phyloP scores from a whole-genome alignment of 1,140 invertebrate genomes.

The Maconellicoccus hirsutus region DNA sequence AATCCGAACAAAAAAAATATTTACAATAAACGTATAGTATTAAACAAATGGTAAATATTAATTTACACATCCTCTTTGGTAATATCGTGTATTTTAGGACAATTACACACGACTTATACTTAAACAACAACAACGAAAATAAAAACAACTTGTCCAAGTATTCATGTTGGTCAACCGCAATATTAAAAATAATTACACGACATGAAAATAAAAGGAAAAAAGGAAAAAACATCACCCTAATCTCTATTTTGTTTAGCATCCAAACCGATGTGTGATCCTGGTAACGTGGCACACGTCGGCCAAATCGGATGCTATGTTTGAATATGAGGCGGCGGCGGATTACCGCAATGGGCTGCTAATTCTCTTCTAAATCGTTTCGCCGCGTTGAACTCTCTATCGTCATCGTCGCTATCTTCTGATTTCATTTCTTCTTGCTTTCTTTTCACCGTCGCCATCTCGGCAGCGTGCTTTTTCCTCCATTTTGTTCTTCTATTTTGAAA shows the following conservation, averaged over 20 bases:
- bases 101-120: no score
- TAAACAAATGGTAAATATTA: no score
- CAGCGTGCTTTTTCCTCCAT: conserved; percentile 98
- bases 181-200: no score
- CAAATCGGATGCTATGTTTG: conserved; percentile 18
- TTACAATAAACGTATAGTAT: no score
- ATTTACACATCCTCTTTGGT: no score
- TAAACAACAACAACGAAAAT: no score
- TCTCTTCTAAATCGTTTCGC: conserved; percentile 43
- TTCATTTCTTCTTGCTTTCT: conserved; percentile 88
- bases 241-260: neutral
- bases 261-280: conserved; percentile 11
- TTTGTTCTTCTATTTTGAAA: conserved; percentile 99
- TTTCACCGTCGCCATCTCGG: conserved; percentile 96
- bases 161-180: no score
- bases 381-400: conserved; percentile 35
- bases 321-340: neutral
- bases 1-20: no score
- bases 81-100: no score
- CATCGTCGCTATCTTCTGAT: conserved; percentile 51
- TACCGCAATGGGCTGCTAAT: conserved; percentile 38
- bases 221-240: neutral
- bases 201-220: no score
- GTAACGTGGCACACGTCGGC: conserved; percentile 12
- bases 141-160: no score